These are phyloP conservation scores for Hemiprocne comata DNA, from an alignment of 2,113 vertebrate genomes.

Conservation along the genomic window DNA sequence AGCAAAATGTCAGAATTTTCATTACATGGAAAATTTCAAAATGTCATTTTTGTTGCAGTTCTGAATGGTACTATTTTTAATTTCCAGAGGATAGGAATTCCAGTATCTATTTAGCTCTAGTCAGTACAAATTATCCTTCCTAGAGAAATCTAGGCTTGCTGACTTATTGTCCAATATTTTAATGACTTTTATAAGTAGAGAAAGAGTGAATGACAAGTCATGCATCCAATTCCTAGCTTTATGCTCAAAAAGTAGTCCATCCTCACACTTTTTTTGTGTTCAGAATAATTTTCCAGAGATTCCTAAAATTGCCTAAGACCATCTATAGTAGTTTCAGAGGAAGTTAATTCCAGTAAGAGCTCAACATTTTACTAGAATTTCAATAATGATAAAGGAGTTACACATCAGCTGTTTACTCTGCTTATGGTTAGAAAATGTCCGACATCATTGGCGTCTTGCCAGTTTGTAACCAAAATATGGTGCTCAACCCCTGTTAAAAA, in stretches of 20 bases:
- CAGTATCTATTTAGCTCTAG: background rate
- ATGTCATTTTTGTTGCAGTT: slow-evolving; percentile 63
- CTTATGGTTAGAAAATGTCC: background rate
- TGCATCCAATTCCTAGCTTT: background rate
- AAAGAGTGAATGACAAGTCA: background rate
- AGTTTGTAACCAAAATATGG: background rate
- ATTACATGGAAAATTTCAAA: slow-evolving; percentile 65
- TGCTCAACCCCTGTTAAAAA: background rate
- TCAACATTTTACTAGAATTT: background rate
- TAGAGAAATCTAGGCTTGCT: background rate
- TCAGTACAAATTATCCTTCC: background rate
- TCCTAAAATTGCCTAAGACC: background rate
- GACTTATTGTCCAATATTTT: background rate
- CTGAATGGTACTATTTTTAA: slow-evolving; percentile 37
- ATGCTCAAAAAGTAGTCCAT: background rate
- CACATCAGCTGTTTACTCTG: background rate
- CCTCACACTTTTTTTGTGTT: background rate
- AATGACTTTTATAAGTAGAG: background rate
- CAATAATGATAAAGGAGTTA: background rate
- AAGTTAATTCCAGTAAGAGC: background rate
- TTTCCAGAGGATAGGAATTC: slow-evolving; percentile 29
- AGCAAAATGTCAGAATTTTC: slow-evolving; percentile 66
- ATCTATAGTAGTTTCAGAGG: background rate
- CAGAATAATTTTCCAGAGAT: background rate
- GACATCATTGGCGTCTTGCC: accelerated